Percentiles rank a stretch among this genome's conserved stretches.
phyloP scores from a whole-genome alignment of 2,797 vertebrate species.

The Danio jaintianensis region DNA sequence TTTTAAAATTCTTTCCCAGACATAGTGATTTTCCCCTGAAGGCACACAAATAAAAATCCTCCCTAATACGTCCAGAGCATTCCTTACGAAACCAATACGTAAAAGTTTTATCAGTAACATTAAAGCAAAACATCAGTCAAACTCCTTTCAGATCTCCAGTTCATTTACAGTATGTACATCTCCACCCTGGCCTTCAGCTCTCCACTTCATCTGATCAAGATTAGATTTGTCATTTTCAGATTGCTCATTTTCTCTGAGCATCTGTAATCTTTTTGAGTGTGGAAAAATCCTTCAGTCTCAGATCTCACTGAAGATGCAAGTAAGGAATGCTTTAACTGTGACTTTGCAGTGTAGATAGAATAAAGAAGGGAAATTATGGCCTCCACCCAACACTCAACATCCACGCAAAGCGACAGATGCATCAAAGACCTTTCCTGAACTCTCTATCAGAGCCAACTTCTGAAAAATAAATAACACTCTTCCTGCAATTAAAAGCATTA shows the following conservation, averaged over 20 bases:
- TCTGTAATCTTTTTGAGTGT: constrained; percentile 38
- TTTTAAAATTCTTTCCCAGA: neutral
- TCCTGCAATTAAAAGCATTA: constrained; percentile 41
- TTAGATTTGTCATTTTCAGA: constrained; percentile 35
- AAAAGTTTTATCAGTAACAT: constrained; percentile 16
- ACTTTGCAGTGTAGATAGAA: constrained; percentile 25
- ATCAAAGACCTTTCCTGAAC: neutral
- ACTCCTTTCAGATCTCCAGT: constrained; percentile 10
- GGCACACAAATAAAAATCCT: constrained; percentile 10
- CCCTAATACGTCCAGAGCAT: neutral
- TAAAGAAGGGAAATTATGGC: constrained; percentile 21
- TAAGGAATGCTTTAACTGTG: neutral
- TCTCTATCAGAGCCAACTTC: constrained; percentile 3
- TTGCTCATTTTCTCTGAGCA: neutral
- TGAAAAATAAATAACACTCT: constrained; percentile 23
- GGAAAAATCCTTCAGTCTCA: neutral
- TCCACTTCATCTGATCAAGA: neutral
- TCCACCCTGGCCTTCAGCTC: constrained; percentile 17
- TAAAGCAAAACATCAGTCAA: neutral
- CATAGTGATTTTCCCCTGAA: neutral
- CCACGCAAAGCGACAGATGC: neutral
- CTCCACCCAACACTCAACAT: neutral
- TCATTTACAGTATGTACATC: neutral
- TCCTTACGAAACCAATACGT: constrained; percentile 1
- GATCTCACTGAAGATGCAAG: constrained; percentile 6